Conservation (phyloP, 2,113 vertebrate species). For the Thryonomys swinderianus region DNA sequence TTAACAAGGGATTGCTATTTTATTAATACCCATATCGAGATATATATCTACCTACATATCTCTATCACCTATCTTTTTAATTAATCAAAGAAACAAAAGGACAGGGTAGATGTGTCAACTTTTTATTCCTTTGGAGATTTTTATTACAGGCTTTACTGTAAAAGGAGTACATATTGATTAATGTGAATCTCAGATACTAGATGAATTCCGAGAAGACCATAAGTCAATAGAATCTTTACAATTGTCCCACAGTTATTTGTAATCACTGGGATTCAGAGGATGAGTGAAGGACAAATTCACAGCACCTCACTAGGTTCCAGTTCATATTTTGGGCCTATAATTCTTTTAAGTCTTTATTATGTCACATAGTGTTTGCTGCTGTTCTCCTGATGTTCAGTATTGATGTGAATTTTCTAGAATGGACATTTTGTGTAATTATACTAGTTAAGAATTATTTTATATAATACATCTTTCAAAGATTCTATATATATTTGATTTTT, state of each 20-base stretch:
- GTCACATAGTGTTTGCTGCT: not conserved
- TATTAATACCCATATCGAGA: not conserved
- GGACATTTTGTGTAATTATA: not conserved
- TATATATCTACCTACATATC: not conserved
- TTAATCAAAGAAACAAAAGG: constrained; percentile 19
- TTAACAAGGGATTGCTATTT: constrained; percentile 8
- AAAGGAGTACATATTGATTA: constrained; percentile 24
- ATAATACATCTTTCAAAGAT: not conserved
- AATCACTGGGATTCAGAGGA: constrained; percentile 18
- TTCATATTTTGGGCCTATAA: not conserved
- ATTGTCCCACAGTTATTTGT: not conserved
- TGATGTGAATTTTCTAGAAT: not conserved
- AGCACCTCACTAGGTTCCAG: not conserved
- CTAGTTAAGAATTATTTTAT: not conserved
- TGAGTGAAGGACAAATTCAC: not conserved
- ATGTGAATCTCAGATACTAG: not conserved
- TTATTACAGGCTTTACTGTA: constrained; percentile 36
- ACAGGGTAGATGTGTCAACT: not conserved
- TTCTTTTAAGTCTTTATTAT: not conserved
- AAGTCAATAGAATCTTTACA: not conserved
- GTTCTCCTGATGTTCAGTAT: not conserved
- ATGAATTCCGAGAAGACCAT: not conserved
- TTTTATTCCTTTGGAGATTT: constrained; percentile 16
- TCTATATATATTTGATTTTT: too few relatives aligned
- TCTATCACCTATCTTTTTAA: not conserved